phyloP scores from a whole-genome alignment of 2,113 vertebrate genomes.

The Tachysurus vachellii region DNA sequence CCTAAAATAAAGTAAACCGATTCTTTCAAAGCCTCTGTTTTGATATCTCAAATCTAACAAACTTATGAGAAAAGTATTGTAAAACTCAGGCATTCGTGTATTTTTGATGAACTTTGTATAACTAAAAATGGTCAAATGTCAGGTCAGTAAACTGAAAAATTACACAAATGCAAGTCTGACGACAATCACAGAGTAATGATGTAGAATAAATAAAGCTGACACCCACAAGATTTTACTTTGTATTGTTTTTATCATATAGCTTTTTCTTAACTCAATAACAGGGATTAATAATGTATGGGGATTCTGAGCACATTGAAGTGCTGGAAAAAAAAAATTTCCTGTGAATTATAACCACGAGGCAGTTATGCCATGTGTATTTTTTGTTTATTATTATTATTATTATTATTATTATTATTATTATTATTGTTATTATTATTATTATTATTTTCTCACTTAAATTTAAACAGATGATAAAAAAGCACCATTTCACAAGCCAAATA shows the following conservation, averaged over 20 bases:
- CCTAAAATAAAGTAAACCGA: background rate
- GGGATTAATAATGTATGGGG: background rate
- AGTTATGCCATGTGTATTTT: background rate
- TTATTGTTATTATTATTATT: background rate
- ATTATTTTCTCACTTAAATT: background rate
- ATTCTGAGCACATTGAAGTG: background rate
- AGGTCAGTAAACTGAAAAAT: background rate
- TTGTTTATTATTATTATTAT: background rate
- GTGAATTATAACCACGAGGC: background rate
- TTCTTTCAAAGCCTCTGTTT: background rate
- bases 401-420: no score
- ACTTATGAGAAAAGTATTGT: background rate
- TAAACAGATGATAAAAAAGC: background rate
- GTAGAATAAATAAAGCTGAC: background rate
- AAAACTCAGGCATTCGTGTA: background rate
- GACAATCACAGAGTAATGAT: background rate
- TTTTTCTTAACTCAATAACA: background rate
- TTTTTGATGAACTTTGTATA: background rate
- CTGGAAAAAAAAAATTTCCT: background rate
- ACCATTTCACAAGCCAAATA: background rate
- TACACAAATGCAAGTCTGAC: background rate
- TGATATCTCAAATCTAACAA: background rate
- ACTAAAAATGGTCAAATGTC: background rate
- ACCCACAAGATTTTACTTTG: background rate
- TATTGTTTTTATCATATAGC: background rate